Conservation (phyloP, 2,797 vertebrate genomes). For the Morus bassanus region DNA sequence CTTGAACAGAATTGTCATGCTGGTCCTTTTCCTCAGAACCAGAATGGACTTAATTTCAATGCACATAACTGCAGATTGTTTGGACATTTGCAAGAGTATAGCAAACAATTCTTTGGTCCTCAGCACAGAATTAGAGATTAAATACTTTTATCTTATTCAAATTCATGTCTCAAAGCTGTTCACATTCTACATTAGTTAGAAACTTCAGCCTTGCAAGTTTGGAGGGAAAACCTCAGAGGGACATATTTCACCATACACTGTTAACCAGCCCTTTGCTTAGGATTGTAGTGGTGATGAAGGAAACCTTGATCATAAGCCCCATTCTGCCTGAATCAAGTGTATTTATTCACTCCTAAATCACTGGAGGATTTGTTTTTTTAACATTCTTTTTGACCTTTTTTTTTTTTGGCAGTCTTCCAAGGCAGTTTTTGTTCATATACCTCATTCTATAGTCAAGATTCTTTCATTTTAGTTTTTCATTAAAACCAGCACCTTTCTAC, state of each 20-base stretch:
- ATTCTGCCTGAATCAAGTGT: neutral
- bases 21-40: neutral
- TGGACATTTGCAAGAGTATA: neutral
- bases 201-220: neutral
- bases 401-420: neutral
- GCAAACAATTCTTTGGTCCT: neutral
- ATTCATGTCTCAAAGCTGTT: neutral
- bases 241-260: neutral
- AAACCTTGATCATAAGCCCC: neutral
- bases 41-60: neutral
- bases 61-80: neutral
- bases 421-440: neutral
- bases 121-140: neutral
- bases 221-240: neutral
- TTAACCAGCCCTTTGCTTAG: neutral
- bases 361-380: neutral
- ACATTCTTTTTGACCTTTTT: neutral
- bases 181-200: neutral
- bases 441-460: neutral
- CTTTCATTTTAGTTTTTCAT: neutral
- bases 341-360: neutral
- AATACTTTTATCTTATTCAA: neutral
- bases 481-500: neutral
- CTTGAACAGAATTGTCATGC: neutral
- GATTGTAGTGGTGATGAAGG: neutral